Conservation (phyloP, 2,888 invertebrate genomes). For the Idaea biselata region DNA sequence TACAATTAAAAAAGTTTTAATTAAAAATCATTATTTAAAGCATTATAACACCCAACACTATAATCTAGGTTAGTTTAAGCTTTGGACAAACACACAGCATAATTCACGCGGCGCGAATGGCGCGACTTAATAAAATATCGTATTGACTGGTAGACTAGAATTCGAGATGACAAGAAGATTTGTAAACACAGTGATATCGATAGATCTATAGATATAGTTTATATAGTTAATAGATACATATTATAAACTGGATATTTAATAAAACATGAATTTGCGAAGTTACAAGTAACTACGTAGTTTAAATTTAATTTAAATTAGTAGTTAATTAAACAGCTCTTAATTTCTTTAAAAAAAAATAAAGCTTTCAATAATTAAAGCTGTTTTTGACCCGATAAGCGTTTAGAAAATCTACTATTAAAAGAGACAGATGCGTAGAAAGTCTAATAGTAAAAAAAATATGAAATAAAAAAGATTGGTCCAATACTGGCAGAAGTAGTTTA, state of each 20-base stretch:
- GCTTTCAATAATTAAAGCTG: slow-evolving; percentile 20
- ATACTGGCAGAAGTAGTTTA: slow-evolving; percentile 46
- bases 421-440: slow-evolving; percentile 48
- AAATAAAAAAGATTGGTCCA: slow-evolving; percentile 65
- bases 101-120: neutral
- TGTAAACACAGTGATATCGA: neutral
- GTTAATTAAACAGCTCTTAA: neutral
- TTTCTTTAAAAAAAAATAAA: neutral
- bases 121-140: neutral
- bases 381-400: slow-evolving; percentile 11
- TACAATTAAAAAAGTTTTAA: no score
- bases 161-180: neutral
- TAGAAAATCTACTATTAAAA: slow-evolving; percentile 30
- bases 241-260: neutral
- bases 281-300: neutral
- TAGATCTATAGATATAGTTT: neutral
- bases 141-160: no score
- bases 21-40: no score
- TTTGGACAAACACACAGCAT: neutral
- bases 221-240: neutral
- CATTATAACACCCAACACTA: no score
- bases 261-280: neutral
- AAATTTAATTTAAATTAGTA: neutral
- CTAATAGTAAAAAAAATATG: slow-evolving; percentile 60
- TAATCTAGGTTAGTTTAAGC: neutral